Evolutionary conservation across 2,113 vertebrate species (phyloP).

Genomic region (Lasiurus borealis): DNA sequence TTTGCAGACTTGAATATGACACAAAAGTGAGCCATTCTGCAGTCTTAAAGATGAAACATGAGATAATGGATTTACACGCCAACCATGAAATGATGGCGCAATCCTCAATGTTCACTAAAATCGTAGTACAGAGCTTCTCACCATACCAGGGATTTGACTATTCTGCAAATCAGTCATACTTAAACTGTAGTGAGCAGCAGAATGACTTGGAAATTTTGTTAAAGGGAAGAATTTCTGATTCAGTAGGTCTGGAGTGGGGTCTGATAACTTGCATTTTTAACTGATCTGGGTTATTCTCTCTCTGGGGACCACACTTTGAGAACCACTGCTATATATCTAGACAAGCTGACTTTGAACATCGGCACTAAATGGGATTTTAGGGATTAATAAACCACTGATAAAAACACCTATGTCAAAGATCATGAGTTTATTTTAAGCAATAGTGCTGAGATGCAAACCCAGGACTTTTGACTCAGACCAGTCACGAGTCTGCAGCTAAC

Average conservation of each 20-base stretch:
- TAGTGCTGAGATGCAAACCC: neutral
- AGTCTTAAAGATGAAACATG: neutral
- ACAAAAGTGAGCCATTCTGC: neutral
- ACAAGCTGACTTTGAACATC: neutral
- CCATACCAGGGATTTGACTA: neutral
- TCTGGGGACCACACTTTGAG: neutral
- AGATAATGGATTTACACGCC: neutral
- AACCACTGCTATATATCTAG: neutral
- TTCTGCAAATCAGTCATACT: neutral
- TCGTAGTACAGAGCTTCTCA: neutral
- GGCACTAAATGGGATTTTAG: neutral
- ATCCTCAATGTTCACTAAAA: neutral
- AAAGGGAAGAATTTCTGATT: constrained; percentile 36
- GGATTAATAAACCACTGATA: neutral
- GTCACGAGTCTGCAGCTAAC: neutral
- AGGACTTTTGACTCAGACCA: neutral
- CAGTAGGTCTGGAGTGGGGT: neutral
- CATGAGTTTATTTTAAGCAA: neutral
- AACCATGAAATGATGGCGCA: neutral
- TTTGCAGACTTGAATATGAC: neutral
- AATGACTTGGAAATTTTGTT: neutral
- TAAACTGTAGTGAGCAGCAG: neutral
- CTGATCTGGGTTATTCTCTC: neutral
- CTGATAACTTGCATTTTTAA: constrained; percentile 9
- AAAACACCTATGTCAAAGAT: neutral